Percentiles rank a stretch among this genome's conserved stretches.
Evolutionary conservation across 2,797 vertebrate genomes (phyloP).

Genomic region (Ctenochaetus hawaiiensis): DNA sequence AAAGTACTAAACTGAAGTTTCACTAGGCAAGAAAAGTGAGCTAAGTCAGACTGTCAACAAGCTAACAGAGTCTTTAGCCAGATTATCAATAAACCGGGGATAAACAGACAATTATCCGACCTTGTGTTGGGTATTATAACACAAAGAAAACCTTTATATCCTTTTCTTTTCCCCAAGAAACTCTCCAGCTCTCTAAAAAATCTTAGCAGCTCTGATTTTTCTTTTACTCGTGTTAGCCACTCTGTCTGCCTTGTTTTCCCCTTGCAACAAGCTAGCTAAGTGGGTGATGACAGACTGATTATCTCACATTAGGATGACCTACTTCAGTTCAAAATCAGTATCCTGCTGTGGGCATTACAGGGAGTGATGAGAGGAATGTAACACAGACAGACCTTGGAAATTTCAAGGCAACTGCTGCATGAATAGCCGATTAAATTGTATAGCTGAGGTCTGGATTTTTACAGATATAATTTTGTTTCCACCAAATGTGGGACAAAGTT

Average conservation of each 20-base stretch:
- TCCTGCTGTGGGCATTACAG: neutral
- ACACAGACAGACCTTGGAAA: neutral
- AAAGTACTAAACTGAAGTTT: neutral
- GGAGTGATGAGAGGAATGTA: neutral
- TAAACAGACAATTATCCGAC: neutral
- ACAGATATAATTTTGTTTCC: no score
- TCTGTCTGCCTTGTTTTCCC: no score
- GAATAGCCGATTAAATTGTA: neutral
- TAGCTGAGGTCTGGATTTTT: neutral
- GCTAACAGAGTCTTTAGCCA: neutral
- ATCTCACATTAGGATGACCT: neutral
- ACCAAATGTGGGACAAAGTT: no score
- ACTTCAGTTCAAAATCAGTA: conserved; percentile 6
- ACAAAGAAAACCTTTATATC: neutral
- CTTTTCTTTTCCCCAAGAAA: neutral
- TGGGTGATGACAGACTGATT: neutral
- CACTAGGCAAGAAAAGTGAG: no score
- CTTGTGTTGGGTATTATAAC: neutral
- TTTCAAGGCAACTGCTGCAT: neutral
- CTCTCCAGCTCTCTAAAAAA: neutral
- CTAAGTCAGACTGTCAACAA: no score
- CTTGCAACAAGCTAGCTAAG: neutral
- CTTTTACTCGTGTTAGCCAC: neutral
- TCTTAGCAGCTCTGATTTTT: neutral
- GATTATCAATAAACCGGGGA: neutral